Base-by-base conservation (phyloP, 1,140 invertebrate genomes). In the Diabrotica virgifera region DNA sequence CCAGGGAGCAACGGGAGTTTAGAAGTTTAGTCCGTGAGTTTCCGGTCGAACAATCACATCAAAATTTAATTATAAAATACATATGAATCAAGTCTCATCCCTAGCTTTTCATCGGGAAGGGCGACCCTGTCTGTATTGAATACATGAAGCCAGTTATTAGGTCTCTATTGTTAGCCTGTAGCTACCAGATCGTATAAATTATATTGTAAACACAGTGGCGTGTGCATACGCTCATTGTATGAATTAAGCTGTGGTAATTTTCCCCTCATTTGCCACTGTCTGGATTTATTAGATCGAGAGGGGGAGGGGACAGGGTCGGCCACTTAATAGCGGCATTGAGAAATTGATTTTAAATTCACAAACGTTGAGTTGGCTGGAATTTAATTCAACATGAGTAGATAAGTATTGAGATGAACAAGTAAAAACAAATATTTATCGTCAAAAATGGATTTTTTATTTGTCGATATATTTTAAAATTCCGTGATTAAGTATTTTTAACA, bases 11-110 rank as follows among this genome's bases (percentile, higher is more conserved):
- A 6, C 40, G 5, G 40, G 40, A 46, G 40, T 46, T 46, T 46
- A 46, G 37, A 51, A 62, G 54, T 37, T 9, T 13, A 11, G 38
- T 46, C 13, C 13, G 36, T 40, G 54, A 70, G 69, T 75, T 76
- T 73, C 69, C 75, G 65, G 68, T 59, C 70, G 71, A 74, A 77
- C 73, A 76, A 74, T 75, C 74, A 69, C 70, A 77, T 77, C 76
- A 77, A 68, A 77, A 77, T 77, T 77, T 77, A 77, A 77, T 77
- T 77, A 75, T 71, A 73, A 75, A 77, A 76, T 76, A 77, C 75
- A 76, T 75, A 74, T 76, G 74, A 77, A 75, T 77, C 74, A 69
- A 76, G 66, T 72, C 61, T 67, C 58, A 70, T 60, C 71, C 68
- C 67, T 66, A 46, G 40, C 62, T 64, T 59, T 64, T 63, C 50